These are phyloP conservation scores for Agelas oroides DNA, from an alignment of 37 sponge, comb jelly and placozoan genomes.

Conservation along the genomic window DNA sequence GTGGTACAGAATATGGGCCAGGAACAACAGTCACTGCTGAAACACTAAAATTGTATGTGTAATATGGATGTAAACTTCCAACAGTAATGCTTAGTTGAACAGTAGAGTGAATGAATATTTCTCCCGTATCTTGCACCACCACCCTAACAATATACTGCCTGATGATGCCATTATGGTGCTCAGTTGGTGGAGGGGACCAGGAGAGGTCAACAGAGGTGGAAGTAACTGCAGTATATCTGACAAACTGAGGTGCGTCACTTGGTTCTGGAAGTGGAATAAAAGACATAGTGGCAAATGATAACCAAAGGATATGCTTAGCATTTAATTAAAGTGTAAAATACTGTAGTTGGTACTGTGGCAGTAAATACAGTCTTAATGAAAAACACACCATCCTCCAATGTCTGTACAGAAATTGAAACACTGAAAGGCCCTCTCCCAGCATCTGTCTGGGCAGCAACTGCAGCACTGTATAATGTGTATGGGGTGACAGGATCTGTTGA, in stretches of 20 bases:
- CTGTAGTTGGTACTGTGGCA: too few species aligned
- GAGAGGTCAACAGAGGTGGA: constrained; percentile 11
- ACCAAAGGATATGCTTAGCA: too few species aligned
- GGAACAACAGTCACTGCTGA: constrained; percentile 26
- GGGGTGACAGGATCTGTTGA: not conserved
- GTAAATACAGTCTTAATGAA: too few species aligned
- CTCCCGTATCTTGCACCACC: constrained; percentile 21
- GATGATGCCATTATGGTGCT: constrained; percentile 39
- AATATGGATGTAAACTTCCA: constrained; percentile 43
- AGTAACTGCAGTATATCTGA: not conserved
- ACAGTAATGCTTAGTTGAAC: not conserved
- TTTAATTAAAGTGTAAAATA: too few species aligned
- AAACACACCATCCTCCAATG: constrained; percentile 32
- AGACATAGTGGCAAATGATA: too few species aligned
- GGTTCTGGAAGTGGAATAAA: not conserved
- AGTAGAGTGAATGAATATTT: not conserved
- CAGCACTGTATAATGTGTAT: constrained; percentile 14
- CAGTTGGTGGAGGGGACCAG: constrained; percentile 40
- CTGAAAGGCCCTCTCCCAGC: constrained; percentile 43
- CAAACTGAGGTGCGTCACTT: not conserved
- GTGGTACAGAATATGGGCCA: constrained; percentile 10
- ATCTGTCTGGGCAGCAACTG: constrained; percentile 25
- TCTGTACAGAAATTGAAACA: constrained; percentile 1
- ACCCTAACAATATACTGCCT: constrained; percentile 9
- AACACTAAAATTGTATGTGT: constrained; percentile 39